Evolutionary conservation across 1,140 invertebrate species (phyloP), one percentile per base, ranked within the genome.

Genomic region (Chironomus striatipennis): DNA sequence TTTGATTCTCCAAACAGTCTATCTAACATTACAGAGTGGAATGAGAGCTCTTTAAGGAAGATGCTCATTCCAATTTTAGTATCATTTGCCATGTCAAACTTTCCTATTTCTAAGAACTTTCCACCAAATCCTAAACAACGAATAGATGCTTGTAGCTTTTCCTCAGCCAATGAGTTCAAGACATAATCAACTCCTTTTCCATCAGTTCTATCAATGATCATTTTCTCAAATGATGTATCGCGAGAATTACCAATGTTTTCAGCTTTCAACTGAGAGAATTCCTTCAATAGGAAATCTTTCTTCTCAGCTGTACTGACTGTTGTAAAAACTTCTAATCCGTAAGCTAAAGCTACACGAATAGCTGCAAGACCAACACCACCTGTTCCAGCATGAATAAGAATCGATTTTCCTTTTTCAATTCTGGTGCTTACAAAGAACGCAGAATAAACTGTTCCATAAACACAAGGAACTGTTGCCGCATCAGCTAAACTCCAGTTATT

Each of bases 311-410:
- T 81, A 9, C 82, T 80, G 21, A 87, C 85, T 0, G 85, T 86
- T 7, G 84, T 82, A 77, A 81, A 86, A 8, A 87, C 80, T 67
- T 76, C 75, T 43, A 83, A 85, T 3, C 81, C 80, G 42, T 79
- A 65, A 10, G 75, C 75, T 12, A 87, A 79, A 0, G 89, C 89
- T n/a, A 92, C 85, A 21, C 85, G 82, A 76, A 92, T 90, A n/a
- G 88, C 86, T n/a, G 90, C 90, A 79, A 90, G 86, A 2, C 91
- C 91, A 43, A 92, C 85, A 74, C 88, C 88, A 20, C 90, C 89
- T 77, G 86, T 86, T 15, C 89, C 91, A 73, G 88, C 87, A 78
- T 91, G 90, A 72, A 92, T 87, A 1, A 92, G 80, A 12, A 92
- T 81, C 1, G 80, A 85, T 74, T 90, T 87, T 12, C 87, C 88